Base-by-base conservation (phyloP, 2,113 vertebrate species). In the Tyrannus savana region DNA sequence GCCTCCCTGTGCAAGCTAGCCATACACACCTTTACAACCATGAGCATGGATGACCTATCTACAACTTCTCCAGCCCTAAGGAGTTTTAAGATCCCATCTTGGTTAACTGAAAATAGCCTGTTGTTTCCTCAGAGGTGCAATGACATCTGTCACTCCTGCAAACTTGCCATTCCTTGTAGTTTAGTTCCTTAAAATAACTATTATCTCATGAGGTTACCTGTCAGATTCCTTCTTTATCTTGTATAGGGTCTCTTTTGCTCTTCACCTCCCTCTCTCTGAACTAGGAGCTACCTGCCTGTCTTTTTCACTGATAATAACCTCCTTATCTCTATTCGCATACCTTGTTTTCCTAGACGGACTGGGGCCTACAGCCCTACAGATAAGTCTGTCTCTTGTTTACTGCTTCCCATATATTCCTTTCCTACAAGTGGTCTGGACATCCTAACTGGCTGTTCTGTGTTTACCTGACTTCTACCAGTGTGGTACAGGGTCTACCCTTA, bases 1-100 rank as follows among this genome's bases (percentile, higher is more conserved):
- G 14, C 19, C 31, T 58, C 66, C 9, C 30, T 69, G 37, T 44
- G 30, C 46, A 79, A 86, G 41, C 9, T 56, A 52, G 35, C 17
- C 13, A 5, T 55, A 42, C 1, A 19, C 10, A 16, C 8, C 24
- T 76, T 85, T 82, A 75, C 22, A 64, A 19, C 22, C 56, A 30
- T 0, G 1, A 30, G 33, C 8, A 42, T 1, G 3, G 12, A 39
- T 78, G 56, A 47, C 14, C 23, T 58, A 19, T 12, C 74, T 44
- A 10, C 14, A 39, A 27, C 19, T 68, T 68, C 35, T 68, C 21
- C 58, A 73, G 13, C 25, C 49, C 12, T 47, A 49, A 87, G 71
- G 50, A 90, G 13, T 7, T 76, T 79, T 49, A 87, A 84, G 25
- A 76, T 47, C 15, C 19, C 77, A 28, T 55, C 69, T 73, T 52